These are phyloP conservation scores for Dioctria rufipes DNA, from an alignment of 2,888 invertebrate species.

Conservation along the genomic window DNA sequence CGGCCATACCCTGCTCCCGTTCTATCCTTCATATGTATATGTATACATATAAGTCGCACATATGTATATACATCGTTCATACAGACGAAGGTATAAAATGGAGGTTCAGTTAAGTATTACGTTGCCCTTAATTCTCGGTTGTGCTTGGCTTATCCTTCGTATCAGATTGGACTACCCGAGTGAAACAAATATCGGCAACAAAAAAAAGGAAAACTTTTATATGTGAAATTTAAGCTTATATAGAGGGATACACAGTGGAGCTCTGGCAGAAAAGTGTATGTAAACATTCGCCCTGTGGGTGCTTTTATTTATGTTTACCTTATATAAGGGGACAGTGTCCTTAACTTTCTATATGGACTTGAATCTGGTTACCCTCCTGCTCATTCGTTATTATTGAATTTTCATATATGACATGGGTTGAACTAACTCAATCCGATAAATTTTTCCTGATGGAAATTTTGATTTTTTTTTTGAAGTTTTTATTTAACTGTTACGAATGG, in stretches of 20 bases:
- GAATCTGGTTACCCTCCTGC: conserved; percentile 9
- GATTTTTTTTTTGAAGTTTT: neutral
- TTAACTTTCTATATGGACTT: neutral
- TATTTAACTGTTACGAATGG: neutral
- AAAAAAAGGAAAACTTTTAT: neutral
- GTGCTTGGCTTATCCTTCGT: conserved; percentile 27
- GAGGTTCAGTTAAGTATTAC: conserved; percentile 1
- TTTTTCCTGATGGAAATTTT: neutral
- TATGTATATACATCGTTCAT: neutral
- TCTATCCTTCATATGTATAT: too few species aligned
- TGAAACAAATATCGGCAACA: conserved; percentile 12
- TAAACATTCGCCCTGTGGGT: conserved; percentile 18
- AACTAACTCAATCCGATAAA: conserved; percentile 47
- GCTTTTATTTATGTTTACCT: conserved; percentile 36
- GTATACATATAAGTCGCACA: too few species aligned
- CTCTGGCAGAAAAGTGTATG: conserved; percentile 5
- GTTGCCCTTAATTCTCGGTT: neutral
- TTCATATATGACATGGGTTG: conserved; percentile 40
- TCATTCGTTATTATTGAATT: conserved; percentile 44
- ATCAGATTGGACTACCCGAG: conserved; percentile 33
- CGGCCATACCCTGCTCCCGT: neutral
- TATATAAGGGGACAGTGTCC: conserved; percentile 22
- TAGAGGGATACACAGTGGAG: neutral
- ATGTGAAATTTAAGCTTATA: conserved; percentile 2
- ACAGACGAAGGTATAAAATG: too few species aligned